These are phyloP conservation scores for Cydia amplana DNA, from an alignment of 1,140 invertebrate species.

Conservation along the genomic window DNA sequence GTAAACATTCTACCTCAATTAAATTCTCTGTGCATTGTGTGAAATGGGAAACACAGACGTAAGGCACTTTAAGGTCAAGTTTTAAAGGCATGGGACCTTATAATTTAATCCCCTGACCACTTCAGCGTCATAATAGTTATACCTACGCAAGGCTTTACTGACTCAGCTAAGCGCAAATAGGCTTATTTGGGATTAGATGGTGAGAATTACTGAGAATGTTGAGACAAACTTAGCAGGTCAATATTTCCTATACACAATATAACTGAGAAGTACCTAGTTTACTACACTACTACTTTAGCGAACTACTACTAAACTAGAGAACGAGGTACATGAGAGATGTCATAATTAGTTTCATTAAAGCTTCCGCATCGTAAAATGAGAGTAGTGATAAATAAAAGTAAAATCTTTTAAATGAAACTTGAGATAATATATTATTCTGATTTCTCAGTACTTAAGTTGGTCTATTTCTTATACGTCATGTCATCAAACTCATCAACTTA, in stretches of 20 bases:
- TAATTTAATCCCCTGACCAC: background rate
- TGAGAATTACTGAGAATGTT: background rate
- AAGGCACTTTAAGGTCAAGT: background rate
- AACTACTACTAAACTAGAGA: too few species aligned
- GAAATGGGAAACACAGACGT: background rate
- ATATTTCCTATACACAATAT: background rate
- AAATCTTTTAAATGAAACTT: too few species aligned
- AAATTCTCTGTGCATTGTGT: background rate
- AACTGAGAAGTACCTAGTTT: background rate
- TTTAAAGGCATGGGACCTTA: background rate
- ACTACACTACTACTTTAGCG: too few species aligned
- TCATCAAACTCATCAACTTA: too few species aligned
- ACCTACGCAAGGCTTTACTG: background rate
- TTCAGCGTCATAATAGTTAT: background rate
- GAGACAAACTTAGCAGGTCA: background rate
- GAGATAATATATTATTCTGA: too few species aligned
- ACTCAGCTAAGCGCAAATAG: background rate
- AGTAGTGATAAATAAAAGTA: too few species aligned
- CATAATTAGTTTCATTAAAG: too few species aligned
- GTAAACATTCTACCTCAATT: too few species aligned
- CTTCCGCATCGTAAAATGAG: too few species aligned
- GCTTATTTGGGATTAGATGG: slow-evolving; percentile 12
- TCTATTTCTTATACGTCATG: too few species aligned
- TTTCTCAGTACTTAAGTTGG: too few species aligned
- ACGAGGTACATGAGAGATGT: too few species aligned